Base-by-base conservation (phyloP, 2,888 invertebrate species). In the Phorcus lineatus region DNA sequence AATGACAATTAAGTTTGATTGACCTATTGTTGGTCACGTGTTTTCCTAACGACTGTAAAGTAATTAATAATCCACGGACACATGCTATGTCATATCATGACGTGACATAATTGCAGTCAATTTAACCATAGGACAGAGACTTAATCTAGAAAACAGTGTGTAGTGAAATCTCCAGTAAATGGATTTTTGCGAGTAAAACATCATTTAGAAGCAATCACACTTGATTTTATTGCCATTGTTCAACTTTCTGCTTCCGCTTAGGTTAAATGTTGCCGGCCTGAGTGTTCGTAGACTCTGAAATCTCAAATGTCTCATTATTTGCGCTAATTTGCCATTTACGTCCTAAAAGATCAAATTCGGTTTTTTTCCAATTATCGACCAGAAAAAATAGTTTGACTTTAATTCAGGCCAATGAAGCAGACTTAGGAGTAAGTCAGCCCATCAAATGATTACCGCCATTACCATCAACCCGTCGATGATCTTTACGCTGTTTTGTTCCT, bases 181-280 rank as follows among this genome's bases (percentile, higher is more conserved):
- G 66, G 62, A 78, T 52, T 78, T 78, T 52, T 47, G 66, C 66
- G 66, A 78, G 62, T 66, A 78, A 78, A 66, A 66, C 22, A 66
- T 66, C 19, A 78, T 78, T 78, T 78, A 28, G 31, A 53, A 53
- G 62, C 66, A 66, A 62, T 66, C 52, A 78, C 62, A 66, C 28
- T 28, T 24, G 16, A n/a, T 53, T 78, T 78, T 78, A 78, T 62
- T 78, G 77, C 66, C 77, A 66, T 78, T 78, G 77, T 78, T 62
- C 66, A 66, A 66, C 62, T 66, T 78, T 66, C 66, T 66, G 62
- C 47, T 62, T 78, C 77, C 66, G 66, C 19, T 66, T 47, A 66
- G 77, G 70, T 36, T 70, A 40, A 70, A 70, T n/a, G 31, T 17
- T 70, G 40, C 36, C 40, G n/a, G 40, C 17, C 17, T n/a, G 40